A percentile compares a stretch with the other conserved stretches of the same genome.
phyloP scores from a whole-genome alignment of 2,113 vertebrate species.

The Platysteira castanea region DNA sequence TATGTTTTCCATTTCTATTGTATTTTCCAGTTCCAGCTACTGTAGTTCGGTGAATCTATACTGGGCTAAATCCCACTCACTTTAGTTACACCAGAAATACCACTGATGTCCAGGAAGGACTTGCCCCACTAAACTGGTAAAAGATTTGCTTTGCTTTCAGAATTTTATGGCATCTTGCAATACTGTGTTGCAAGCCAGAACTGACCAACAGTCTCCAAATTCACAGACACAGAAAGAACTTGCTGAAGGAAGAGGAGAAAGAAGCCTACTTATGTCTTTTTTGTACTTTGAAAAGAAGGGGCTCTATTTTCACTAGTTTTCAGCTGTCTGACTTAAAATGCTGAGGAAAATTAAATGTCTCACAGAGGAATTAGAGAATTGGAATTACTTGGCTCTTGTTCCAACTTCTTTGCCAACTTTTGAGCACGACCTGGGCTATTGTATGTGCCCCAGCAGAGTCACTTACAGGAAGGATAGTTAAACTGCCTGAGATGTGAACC shows the following conservation, averaged over 20 bases:
- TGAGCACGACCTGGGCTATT: neutral
- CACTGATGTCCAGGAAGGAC: neutral
- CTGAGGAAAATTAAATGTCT: neutral
- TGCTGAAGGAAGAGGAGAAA: neutral
- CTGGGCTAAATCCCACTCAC: neutral
- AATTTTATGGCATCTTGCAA: neutral
- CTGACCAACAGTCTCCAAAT: neutral
- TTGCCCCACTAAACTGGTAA: neutral
- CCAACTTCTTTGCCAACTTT: neutral
- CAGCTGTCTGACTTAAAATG: neutral
- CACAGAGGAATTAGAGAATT: neutral
- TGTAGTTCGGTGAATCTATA: neutral
- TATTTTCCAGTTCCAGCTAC: neutral
- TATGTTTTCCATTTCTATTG: neutral
- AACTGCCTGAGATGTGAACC: neutral
- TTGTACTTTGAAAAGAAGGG: neutral
- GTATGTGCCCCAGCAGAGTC: neutral
- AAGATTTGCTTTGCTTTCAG: neutral
- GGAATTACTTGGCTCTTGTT: neutral
- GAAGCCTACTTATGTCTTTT: neutral
- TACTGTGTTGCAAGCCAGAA: neutral
- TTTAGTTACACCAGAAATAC: neutral
- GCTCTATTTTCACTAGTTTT: neutral
- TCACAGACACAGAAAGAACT: neutral
- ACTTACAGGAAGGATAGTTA: neutral